phyloP scores from a whole-genome alignment of 2,113 vertebrate genomes.

The Centropristis striata region DNA sequence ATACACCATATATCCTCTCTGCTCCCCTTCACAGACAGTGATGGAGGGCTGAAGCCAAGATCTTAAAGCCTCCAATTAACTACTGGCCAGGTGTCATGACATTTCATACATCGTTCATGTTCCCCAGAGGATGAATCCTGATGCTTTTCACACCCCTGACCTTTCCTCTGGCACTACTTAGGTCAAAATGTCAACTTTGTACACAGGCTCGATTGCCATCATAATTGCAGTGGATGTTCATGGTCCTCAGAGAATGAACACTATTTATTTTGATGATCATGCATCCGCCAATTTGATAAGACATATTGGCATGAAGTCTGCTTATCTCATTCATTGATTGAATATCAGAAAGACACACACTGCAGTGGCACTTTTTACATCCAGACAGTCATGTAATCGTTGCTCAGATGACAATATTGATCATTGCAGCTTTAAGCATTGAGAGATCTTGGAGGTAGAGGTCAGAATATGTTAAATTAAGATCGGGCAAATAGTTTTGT shows the following conservation, averaged over 20 bases:
- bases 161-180: constrained; percentile 1
- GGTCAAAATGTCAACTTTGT: constrained; percentile 15
- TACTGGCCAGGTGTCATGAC: constrained; percentile 26
- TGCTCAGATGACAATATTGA: too few species aligned
- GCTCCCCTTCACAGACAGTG: not conserved
- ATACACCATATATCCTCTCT: not conserved
- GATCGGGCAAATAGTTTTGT: too few species aligned
- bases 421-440: too few species aligned
- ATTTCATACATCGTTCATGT: constrained; percentile 10
- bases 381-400: too few species aligned
- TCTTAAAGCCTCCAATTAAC: not conserved
- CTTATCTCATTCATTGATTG: too few species aligned
- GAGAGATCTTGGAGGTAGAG: too few species aligned
- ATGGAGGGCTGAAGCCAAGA: not conserved
- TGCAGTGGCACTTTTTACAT: too few species aligned
- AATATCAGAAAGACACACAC: too few species aligned
- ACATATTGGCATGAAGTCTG: not conserved
- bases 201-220: not conserved
- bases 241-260: not conserved
- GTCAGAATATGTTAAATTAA: too few species aligned
- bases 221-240: not conserved
- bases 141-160: not conserved
- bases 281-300: not conserved
- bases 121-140: constrained; percentile 16
- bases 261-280: not conserved